Conservation (phyloP, 2,888 invertebrate genomes). For the Brenthis hecate region DNA sequence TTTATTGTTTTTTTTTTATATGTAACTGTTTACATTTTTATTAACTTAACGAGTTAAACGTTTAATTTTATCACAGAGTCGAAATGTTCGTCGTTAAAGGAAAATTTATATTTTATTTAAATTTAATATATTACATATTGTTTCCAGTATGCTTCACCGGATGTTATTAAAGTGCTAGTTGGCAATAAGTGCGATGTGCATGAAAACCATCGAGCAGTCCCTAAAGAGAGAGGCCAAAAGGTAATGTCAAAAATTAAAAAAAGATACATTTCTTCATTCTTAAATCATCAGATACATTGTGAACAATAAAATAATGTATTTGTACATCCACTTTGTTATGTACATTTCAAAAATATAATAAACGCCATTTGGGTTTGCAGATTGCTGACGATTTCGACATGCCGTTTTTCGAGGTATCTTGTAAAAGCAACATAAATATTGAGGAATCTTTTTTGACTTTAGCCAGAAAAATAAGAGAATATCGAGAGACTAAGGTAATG, state of each 20-base stretch:
- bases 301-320: too few relatives aligned
- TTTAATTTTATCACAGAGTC: not conserved
- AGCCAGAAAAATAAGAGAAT: slow-evolving; percentile 91
- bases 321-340: not conserved
- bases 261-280: not conserved
- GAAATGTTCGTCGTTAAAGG: not conserved
- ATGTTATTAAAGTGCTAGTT: slow-evolving; percentile 92
- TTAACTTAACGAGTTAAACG: too few relatives aligned
- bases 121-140: too few relatives aligned
- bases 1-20: not conserved
- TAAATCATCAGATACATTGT: not conserved
- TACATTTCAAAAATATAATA: not conserved
- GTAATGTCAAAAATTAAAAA: slow-evolving; percentile 59
- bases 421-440: slow-evolving; percentile 92
- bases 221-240: slow-evolving; percentile 91
- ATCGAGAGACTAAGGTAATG: slow-evolving; percentile 87
- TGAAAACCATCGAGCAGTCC: slow-evolving; percentile 88
- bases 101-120: not conserved
- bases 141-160: slow-evolving; percentile 91
- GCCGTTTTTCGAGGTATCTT: slow-evolving; percentile 94
- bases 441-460: slow-evolving; percentile 91
- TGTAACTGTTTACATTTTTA: not conserved
- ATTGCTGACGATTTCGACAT: slow-evolving; percentile 94
- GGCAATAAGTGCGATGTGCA: slow-evolving; percentile 93
- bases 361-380: slow-evolving; percentile 61